phyloP scores from a whole-genome alignment of 30 jellyfish, hydroid and myxozoan genomes.

The Sanderia malayensis region DNA sequence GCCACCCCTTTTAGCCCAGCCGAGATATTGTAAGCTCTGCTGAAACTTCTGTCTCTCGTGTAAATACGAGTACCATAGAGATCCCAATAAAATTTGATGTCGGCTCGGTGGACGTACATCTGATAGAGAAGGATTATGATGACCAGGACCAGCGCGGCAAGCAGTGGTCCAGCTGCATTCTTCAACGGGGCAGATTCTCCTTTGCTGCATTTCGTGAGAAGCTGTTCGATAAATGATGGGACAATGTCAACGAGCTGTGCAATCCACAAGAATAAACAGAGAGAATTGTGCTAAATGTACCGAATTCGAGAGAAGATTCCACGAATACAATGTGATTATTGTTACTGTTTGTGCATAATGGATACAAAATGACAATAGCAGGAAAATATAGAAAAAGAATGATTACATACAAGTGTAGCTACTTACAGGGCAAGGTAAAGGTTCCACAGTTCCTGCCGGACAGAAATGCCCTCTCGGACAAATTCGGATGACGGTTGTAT shows the following conservation, averaged over 20 bases:
- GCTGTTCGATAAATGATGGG: slow-evolving; percentile 31
- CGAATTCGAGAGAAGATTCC: too few relatives aligned
- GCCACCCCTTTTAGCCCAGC: slow-evolving; percentile 42
- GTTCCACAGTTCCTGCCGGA: slow-evolving; percentile 54
- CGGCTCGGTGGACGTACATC: slow-evolving; percentile 28
- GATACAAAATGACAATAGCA: too few relatives aligned
- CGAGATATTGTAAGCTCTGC: slow-evolving; percentile 42
- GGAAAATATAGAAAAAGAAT: neutral
- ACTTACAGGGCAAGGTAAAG: slow-evolving; percentile 61
- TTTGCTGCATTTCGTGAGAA: slow-evolving; percentile 48
- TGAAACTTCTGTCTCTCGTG: slow-evolving; percentile 24
- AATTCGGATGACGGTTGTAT: slow-evolving; percentile 26
- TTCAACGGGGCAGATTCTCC: slow-evolving; percentile 69
- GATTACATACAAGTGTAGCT: neutral
- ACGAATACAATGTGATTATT: too few relatives aligned
- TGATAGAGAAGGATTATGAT: slow-evolving; percentile 31
- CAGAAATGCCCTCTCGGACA: slow-evolving; percentile 60
- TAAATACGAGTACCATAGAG: neutral
- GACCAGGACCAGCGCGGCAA: slow-evolving; percentile 38
- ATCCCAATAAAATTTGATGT: slow-evolving; percentile 20
- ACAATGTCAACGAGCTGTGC: too few relatives aligned
- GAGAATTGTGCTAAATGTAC: too few relatives aligned
- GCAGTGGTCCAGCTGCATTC: slow-evolving; percentile 68
- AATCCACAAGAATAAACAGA: too few relatives aligned
- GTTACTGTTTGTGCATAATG: too few relatives aligned